These are phyloP conservation scores for Serranus cabrilla DNA, from an alignment of 2,797 vertebrate genomes.

Conservation along the genomic window DNA sequence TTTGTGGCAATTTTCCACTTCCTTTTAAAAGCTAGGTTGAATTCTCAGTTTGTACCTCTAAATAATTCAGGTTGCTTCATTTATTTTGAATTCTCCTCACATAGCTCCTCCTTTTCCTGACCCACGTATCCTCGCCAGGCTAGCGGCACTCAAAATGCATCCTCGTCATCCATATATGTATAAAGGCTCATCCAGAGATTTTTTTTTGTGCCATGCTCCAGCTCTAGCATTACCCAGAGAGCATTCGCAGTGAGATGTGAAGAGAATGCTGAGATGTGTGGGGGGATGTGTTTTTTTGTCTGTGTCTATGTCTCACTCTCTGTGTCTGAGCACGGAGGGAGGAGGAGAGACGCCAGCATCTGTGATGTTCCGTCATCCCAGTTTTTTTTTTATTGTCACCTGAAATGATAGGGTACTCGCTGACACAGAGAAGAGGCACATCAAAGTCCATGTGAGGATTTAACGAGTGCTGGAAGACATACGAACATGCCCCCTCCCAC, in stretches of 20 bases:
- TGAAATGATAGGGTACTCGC: conserved; percentile 50
- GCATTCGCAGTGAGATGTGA: conserved; percentile 73
- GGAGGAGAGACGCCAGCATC: conserved; percentile 42
- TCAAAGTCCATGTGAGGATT: conserved; percentile 45
- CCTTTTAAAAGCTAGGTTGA: conserved; percentile 78
- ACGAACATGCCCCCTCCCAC: conserved; percentile 9
- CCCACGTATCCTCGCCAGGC: conserved; percentile 62
- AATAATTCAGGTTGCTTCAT: conserved; percentile 85
- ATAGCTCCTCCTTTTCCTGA: conserved; percentile 65
- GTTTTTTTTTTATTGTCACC: conserved; percentile 53
- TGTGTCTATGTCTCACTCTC: conserved; percentile 41
- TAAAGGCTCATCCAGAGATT: conserved; percentile 77
- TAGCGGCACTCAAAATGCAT: conserved; percentile 72
- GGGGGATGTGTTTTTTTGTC: conserved; percentile 21
- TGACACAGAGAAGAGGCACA: conserved; percentile 39
- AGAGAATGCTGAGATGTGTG: conserved; percentile 75
- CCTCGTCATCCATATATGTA: conserved; percentile 82
- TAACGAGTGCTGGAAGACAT: conserved; percentile 42
- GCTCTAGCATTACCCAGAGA: conserved; percentile 65
- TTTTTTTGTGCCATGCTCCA: conserved; percentile 57
- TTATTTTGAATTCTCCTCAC: conserved; percentile 83
- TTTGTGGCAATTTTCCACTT: conserved; percentile 73
- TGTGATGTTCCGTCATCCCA: conserved; percentile 48
- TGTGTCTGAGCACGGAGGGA: conserved; percentile 48
- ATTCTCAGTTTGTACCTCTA: conserved; percentile 86